Evolutionary conservation across 2,888 invertebrate genomes (phyloP).

Genomic region (Dicyrtoma fusca): DNA sequence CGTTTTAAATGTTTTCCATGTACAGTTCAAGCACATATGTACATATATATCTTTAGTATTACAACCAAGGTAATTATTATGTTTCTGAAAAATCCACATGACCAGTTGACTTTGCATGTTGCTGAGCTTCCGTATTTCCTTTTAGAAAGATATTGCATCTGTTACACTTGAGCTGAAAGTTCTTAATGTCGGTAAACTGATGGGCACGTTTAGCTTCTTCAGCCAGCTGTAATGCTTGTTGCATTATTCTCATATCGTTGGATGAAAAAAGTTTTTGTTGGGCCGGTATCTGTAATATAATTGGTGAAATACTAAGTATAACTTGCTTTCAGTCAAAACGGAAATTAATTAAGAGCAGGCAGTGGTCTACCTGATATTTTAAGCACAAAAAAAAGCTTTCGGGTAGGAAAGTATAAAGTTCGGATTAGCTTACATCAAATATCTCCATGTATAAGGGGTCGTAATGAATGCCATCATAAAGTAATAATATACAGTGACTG

Average conservation of each 20-base stretch:
- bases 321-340: no score
- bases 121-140: slow-evolving; percentile 80
- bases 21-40: no score
- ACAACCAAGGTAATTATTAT: slow-evolving; percentile 6
- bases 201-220: slow-evolving; percentile 84
- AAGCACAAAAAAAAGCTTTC: no score
- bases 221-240: slow-evolving; percentile 82
- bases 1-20: no score
- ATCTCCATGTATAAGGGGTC: slow-evolving; percentile 90
- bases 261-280: slow-evolving; percentile 80
- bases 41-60: no score
- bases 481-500: slow-evolving; percentile 77
- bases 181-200: slow-evolving; percentile 87
- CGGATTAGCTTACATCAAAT: slow-evolving; percentile 69
- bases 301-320: no score
- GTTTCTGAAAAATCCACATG: slow-evolving; percentile 66
- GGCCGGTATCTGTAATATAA: slow-evolving; percentile 64
- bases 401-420: no score
- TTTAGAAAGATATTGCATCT: slow-evolving; percentile 76
- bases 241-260: slow-evolving; percentile 71
- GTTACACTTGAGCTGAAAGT: slow-evolving; percentile 81
- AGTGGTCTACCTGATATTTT: no score
- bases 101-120: slow-evolving; percentile 81
- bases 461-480: slow-evolving; percentile 96
- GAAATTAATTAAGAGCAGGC: no score